Percentiles rank a stretch among this genome's conserved stretches.
Conservation (phyloP, 2,888 invertebrate genomes). For the Torymus aiolomorphi region DNA sequence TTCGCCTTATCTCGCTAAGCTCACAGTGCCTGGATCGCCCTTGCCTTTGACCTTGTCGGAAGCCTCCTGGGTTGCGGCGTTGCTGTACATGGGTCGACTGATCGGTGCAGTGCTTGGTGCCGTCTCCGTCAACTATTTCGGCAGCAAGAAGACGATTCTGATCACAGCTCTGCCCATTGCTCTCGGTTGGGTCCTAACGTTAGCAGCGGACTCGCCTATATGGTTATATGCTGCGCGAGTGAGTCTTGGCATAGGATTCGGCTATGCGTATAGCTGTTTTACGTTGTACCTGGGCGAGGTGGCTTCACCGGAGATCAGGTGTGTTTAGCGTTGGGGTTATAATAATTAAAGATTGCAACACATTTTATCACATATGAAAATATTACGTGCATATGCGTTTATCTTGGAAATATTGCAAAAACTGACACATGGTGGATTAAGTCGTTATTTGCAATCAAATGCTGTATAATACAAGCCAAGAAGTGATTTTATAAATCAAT, state of each 20-base stretch:
- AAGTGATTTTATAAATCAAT: no score
- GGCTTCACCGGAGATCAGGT: constrained; percentile 65
- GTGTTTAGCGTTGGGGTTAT: constrained; percentile 54
- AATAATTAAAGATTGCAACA: no score
- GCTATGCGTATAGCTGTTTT: constrained; percentile 65
- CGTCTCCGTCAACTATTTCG: constrained; percentile 57
- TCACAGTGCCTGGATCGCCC: constrained; percentile 60
- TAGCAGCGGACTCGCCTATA: constrained; percentile 59
- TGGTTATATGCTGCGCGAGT: constrained; percentile 56
- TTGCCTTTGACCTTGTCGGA: constrained; percentile 59
- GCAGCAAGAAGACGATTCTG: constrained; percentile 62
- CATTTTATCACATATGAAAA: no score
- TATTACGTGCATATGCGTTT: no score
- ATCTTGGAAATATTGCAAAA: no score
- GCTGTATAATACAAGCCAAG: no score
- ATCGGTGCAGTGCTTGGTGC: constrained; percentile 63
- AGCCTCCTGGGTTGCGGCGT: constrained; percentile 66
- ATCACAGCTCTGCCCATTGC: constrained; percentile 61
- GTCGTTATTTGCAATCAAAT: no score
- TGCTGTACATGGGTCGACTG: constrained; percentile 63
- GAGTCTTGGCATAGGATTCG: constrained; percentile 40
- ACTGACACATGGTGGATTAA: no score
- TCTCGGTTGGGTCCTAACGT: constrained; percentile 61
- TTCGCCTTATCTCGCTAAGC: constrained; percentile 64
- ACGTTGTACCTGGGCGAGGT: constrained; percentile 68